Evolutionary conservation across 2,113 vertebrate genomes (phyloP), one percentile per base, ranked within the genome.

Genomic region (Calonectris borealis): DNA sequence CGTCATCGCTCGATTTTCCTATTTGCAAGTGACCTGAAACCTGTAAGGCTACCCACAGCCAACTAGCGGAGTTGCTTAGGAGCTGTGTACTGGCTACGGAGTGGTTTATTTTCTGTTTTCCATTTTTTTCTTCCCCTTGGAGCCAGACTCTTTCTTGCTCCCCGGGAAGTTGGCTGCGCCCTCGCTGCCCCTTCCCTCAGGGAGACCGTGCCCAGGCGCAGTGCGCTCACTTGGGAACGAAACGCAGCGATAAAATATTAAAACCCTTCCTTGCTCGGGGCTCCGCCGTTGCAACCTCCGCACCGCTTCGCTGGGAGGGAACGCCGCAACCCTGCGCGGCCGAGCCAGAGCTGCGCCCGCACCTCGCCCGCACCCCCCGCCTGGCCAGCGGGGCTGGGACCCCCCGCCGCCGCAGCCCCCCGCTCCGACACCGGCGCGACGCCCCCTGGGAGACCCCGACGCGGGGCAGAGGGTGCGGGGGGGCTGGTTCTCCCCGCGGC

Each of bases 171-270:
- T 77, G 72, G 72, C 26, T 54, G 69, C 48, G 73, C 49, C 66
- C 48, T 71, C 14, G 9, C 80, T 58, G 71, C 44, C 84, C 91
- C 48, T 51, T 90, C 58, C 51, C 58, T 57, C n/a, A 11, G 25
- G 48, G 65, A 60, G 73, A 18, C 72, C 40, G 46, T 82, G 54
- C 57, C 95, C 86, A 96, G 54, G 91, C 91, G 94, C 91, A 93
- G 55, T 68, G 78, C 68, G 86, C 93, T 94, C 91, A 26, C 73
- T 83, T 24, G 61, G 38, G 79, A 85, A 87, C 48, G 36, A 88
- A 94, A 94, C 12, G 83, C 84, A 80, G 87, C 61, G 12, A 94
- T 91, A 51, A 97, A 96, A 96, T 86, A 96, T 84, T 91, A 75
- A 96, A 90, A 7, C 46, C 54, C 46, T 75, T 81, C 62, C 81